Percentiles rank a stretch among this genome's conserved stretches.
Evolutionary conservation across 1,140 invertebrate genomes (phyloP).

Genomic region (Zaprionus ornatus): DNA sequence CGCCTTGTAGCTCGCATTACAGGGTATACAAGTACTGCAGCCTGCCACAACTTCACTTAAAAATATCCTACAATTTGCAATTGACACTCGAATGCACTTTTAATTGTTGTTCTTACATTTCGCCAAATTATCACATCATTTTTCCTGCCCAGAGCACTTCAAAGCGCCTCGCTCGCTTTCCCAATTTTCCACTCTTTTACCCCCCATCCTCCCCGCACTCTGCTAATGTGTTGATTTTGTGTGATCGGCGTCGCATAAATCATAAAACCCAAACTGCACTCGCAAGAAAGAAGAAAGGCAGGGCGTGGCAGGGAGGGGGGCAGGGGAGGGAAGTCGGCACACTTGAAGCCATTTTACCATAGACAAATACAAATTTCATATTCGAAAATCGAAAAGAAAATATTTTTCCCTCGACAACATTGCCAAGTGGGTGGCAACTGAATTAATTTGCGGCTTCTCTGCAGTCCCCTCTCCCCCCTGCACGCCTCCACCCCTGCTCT

Average conservation of each 20-base stretch:
- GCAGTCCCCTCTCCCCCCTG: neutral
- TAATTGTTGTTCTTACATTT: conserved; percentile 73
- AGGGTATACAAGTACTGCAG: neutral
- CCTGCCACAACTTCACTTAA: neutral
- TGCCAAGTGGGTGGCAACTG: conserved; percentile 78
- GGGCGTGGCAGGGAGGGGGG: neutral
- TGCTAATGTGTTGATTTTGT: conserved; percentile 65
- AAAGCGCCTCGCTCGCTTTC: conserved; percentile 35
- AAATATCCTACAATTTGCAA: conserved; percentile 36
- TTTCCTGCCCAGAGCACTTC: conserved; percentile 54
- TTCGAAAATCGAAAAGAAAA: conserved; percentile 70
- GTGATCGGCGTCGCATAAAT: conserved; percentile 69
- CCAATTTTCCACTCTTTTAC: neutral
- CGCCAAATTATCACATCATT: conserved; percentile 78
- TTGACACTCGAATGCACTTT: conserved; percentile 71
- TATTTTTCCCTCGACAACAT: conserved; percentile 61
- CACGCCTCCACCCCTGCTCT: neutral
- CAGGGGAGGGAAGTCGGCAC: neutral
- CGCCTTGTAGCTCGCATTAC: neutral
- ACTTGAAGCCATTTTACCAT: conserved; percentile 48
- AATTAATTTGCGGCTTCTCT: conserved; percentile 70
- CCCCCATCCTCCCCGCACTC: neutral
- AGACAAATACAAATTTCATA: conserved; percentile 48
- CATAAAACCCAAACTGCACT: conserved; percentile 57
- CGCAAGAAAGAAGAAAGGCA: conserved; percentile 23